A percentile compares a stretch with the other conserved stretches of the same genome.
Evolutionary conservation across 2,113 vertebrate genomes (phyloP).

Genomic region (Pleuronectes platessa): DNA sequence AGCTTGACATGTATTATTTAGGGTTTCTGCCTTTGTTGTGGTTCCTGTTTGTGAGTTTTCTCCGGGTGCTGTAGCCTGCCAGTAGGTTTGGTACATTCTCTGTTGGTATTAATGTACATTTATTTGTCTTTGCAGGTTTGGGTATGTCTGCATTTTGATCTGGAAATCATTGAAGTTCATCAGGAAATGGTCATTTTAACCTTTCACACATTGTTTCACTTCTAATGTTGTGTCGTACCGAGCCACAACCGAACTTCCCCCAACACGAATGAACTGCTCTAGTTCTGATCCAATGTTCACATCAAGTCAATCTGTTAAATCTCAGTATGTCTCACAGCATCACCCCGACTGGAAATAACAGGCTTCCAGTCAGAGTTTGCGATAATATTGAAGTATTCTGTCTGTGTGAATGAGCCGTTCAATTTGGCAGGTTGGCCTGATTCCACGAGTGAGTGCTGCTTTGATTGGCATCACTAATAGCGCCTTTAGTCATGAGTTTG

Average conservation of each 20-base stretch:
- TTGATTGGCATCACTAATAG: slow-evolving; percentile 67
- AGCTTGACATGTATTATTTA: not conserved
- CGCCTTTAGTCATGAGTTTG: slow-evolving; percentile 57
- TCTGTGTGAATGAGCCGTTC: slow-evolving; percentile 39
- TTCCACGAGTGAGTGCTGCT: slow-evolving; percentile 50
- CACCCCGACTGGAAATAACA: slow-evolving; percentile 47
- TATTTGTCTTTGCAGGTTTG: not conserved
- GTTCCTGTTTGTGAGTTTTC: not conserved
- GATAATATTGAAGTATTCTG: slow-evolving; percentile 58
- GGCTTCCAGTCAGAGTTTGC: slow-evolving; percentile 50
- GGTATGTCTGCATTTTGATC: not conserved
- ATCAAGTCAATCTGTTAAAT: slow-evolving; percentile 52
- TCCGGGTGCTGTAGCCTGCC: not conserved
- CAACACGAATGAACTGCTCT: slow-evolving; percentile 15
- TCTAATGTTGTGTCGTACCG: slow-evolving; percentile 3
- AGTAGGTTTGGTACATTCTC: not conserved
- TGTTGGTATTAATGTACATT: not conserved
- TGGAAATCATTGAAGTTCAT: not conserved
- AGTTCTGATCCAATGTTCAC: slow-evolving; percentile 39
- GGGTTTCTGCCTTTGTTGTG: not conserved
- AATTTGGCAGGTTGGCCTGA: slow-evolving; percentile 61
- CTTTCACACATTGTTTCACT: not conserved
- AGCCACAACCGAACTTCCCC: slow-evolving; percentile 4
- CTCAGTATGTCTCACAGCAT: slow-evolving; percentile 45
- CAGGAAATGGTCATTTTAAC: slow-evolving; percentile 2